phyloP scores from a whole-genome alignment of 2,888 invertebrate genomes.

The Cyaniris semiargus region DNA sequence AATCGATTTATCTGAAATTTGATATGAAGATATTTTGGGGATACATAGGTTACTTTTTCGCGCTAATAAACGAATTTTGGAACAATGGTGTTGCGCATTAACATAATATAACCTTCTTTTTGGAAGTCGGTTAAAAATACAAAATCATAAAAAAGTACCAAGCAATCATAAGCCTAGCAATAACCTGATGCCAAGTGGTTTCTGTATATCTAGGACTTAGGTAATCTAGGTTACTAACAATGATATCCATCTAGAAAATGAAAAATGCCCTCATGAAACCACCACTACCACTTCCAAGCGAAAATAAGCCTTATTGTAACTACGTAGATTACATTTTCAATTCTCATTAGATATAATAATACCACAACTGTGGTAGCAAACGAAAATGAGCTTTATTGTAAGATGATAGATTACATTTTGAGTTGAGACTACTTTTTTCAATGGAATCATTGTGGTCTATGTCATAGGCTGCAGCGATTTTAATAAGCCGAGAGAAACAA shows the following conservation, averaged over 20 bases:
- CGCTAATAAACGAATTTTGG: no score
- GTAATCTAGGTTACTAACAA: slow-evolving; percentile 39
- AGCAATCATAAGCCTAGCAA: neutral
- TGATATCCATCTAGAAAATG: slow-evolving; percentile 43
- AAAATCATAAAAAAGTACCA: neutral
- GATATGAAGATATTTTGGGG: no score
- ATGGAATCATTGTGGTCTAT: neutral
- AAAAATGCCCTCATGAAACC: slow-evolving; percentile 43
- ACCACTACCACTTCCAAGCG: slow-evolving; percentile 39
- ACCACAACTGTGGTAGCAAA: neutral
- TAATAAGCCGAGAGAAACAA: neutral
- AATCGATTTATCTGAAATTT: no score
- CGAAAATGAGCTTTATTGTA: neutral
- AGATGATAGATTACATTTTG: neutral
- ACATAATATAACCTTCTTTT: no score
- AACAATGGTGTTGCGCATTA: no score
- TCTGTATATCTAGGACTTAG: slow-evolving; percentile 7
- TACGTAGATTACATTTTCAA: neutral
- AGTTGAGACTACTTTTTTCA: neutral
- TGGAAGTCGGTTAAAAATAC: neutral
- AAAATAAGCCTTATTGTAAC: slow-evolving; percentile 9
- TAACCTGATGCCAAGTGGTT: neutral
- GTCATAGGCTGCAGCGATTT: slow-evolving; percentile 4
- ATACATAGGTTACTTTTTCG: no score
- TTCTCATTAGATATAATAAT: neutral